Evolutionary conservation across 2,888 invertebrate species (phyloP), one percentile per base, ranked within the genome.

Genomic region (Philereme transversata): DNA sequence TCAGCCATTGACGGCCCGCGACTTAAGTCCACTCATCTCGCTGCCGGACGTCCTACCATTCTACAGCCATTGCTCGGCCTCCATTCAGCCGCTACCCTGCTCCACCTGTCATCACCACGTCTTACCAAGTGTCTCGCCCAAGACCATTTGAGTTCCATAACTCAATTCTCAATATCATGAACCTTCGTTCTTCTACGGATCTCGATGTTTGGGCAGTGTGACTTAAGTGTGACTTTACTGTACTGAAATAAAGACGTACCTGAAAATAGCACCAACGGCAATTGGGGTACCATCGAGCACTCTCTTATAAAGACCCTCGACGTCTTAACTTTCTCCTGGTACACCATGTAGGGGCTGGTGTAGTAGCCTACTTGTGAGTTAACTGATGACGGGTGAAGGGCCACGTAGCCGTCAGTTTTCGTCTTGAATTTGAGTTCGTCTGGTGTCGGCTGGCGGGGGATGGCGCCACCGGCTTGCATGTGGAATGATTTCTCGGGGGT

Each of bases 281-380:
- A 80, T 66, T 95, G 93, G 0, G 96, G 96, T 45, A 97, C 94
- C 96, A 97, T 96, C 0, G 96, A 96, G 70, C 96, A 95, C 76
- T 97, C 97, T 45, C 96, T 91, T 33, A 97, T 96, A 76, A 95
- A 97, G 40, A 97, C 95, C 73, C 95, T 93, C 4, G 95, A 95
- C 0, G 97, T 97, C 79, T 96, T 96, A 22, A 97, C 94, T 82
- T 97, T 97, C 81, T 97, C 97, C 78, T 97, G 97, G 76, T 95
- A 97, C 34, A 97, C 95, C 46, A 97, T 81, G 77, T 96, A 97
- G 0, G 97, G 96, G 75, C 96, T 96, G 6, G 94, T 87, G 77
- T 94, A 97, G 75, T 94, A 89, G 0, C 94, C 94, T 0, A 95
- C 88, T 6, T 86, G 90, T 4, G 95, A 94, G 80, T 96, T 96